A percentile compares a stretch with the other conserved stretches of the same genome.
phyloP scores from a whole-genome alignment of 2,113 vertebrate species.

The Puffinus mauretanicus region DNA sequence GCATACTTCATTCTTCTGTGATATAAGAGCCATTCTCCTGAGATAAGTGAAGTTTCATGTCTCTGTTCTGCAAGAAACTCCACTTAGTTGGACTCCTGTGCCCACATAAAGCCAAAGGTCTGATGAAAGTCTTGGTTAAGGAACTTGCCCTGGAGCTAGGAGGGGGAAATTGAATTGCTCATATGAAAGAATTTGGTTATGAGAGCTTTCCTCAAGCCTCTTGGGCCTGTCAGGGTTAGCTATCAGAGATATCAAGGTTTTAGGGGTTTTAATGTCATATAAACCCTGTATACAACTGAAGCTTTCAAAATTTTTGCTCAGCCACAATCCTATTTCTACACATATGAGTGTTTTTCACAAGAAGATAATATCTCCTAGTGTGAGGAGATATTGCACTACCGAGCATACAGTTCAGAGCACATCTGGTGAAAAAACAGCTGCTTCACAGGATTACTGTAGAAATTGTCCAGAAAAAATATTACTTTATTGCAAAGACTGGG shows the following conservation, averaged over 20 bases:
- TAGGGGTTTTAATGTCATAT: neutral
- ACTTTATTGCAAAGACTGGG: neutral
- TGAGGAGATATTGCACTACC: neutral
- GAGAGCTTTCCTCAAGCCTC: neutral
- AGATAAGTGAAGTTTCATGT: neutral
- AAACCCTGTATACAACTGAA: neutral
- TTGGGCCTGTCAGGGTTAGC: neutral
- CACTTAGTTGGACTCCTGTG: neutral
- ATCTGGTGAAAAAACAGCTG: neutral
- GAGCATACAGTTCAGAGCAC: neutral
- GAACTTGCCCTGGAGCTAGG: neutral
- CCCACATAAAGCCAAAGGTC: neutral
- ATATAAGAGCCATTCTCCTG: neutral
- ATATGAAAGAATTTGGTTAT: constrained; percentile 5
- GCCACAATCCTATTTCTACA: neutral
- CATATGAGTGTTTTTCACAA: neutral
- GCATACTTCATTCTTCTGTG: neutral
- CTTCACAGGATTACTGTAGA: neutral
- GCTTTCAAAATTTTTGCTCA: neutral
- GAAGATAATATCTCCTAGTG: neutral
- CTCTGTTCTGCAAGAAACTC: neutral
- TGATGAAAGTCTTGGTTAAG: neutral
- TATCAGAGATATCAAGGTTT: neutral
- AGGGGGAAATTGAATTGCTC: neutral
- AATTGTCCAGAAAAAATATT: neutral